Base-by-base conservation (phyloP, 2,888 invertebrate species). In the Mamestra brassicae region DNA sequence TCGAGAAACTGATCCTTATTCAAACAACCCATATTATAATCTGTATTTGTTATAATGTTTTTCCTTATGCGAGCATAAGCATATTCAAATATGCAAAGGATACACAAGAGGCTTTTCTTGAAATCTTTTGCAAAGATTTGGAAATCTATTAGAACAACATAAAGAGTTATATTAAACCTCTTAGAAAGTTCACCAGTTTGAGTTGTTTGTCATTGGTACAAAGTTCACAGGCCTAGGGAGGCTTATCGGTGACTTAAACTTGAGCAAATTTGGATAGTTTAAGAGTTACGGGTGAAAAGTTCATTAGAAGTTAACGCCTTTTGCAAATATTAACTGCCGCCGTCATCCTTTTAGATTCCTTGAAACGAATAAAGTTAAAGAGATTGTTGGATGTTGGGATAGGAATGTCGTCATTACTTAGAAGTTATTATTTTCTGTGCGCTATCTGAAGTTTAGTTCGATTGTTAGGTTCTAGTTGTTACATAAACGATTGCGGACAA, bases 191-290 rank as follows among this genome's bases (percentile, higher is more conserved):
- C 58, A 58, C 76, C 65, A 55, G 57, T 76, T 79, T 62, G 71
- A 84, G 83, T 80, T 88, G 85, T 88, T 88, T 86, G 85, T 85
- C 85, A 86, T 87, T 75, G 79, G 79, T n/a, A 73, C 78, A 79
- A 83, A 84, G 81, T 84, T 84, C 73, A 81, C 61, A 77, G 74
- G 79, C 77, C 75, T 79, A 54, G 60, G 52, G 71, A 76, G 78
- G 79, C 84, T 88, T 87, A 88, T 88, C 85, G 80, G 65, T 69
- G 71, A 74, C 77, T 80, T 65, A 71, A 87, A 85, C 80, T 88
- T 78, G 57, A 62, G 54, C 58, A 84, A 86, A 86, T 85, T 86
- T 84, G 77, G 85, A 85, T 88, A 85, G 85, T 88, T 88, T 80
- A 80, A 80, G 83, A 87, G 83, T 88, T 86, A 86, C 71, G 76